A percentile compares a stretch with the other conserved stretches of the same genome.
phyloP scores from a whole-genome alignment of 2,888 invertebrate genomes.

The Troides oblongomaculatus region DNA sequence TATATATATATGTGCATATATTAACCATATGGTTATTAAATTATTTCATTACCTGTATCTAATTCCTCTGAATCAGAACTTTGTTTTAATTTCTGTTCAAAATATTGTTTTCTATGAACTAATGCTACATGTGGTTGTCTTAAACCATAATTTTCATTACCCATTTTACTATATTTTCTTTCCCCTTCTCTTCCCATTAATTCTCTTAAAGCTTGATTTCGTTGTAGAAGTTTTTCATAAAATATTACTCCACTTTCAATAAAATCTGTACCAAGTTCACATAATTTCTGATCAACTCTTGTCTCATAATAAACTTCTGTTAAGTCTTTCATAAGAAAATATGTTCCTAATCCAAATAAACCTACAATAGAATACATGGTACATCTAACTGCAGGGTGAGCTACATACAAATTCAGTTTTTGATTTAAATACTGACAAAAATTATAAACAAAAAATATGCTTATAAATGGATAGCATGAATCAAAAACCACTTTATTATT shows the following conservation, averaged over 20 bases:
- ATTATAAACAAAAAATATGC: slow-evolving; percentile 75
- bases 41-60: not conserved
- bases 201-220: slow-evolving; percentile 86
- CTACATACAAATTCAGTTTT: slow-evolving; percentile 76
- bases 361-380: slow-evolving; percentile 78
- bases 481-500: slow-evolving; percentile 81
- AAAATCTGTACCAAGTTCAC: slow-evolving; percentile 81
- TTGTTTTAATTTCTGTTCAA: slow-evolving; percentile 77
- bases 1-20: not conserved
- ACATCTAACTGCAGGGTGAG: slow-evolving; percentile 68
- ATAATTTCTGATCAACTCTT: slow-evolving; percentile 81
- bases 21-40: not conserved
- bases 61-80: slow-evolving; percentile 28
- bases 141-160: slow-evolving; percentile 84
- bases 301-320: slow-evolving; percentile 83
- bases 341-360: slow-evolving; percentile 79
- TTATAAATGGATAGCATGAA: slow-evolving; percentile 71
- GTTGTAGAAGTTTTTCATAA: slow-evolving; percentile 85
- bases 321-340: slow-evolving; percentile 83
- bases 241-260: slow-evolving; percentile 87
- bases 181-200: slow-evolving; percentile 83
- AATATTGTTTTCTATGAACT: slow-evolving; percentile 83
- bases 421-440: slow-evolving; percentile 75
- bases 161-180: slow-evolving; percentile 81
- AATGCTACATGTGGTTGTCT: slow-evolving; percentile 83